Base-by-base conservation (phyloP, 2,113 vertebrate genomes). In the Phalacrocorax brasilianus region DNA sequence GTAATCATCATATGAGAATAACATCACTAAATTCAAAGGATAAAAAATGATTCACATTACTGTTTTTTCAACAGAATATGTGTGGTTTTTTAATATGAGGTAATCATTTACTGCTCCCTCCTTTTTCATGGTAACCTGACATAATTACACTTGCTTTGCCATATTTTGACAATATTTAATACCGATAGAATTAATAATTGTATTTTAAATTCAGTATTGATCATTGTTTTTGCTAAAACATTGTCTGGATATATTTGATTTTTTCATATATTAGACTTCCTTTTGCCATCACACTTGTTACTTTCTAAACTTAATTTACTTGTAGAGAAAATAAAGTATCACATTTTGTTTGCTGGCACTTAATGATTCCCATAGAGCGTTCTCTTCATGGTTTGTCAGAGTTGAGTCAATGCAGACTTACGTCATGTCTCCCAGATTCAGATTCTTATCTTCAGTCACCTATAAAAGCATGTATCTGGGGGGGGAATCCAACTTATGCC, bases 21-120 rank as follows among this genome's bases (percentile, higher is more conserved):
- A 91, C 50, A 70, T 58, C 45, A 50, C 73, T 72, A 85, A 76
- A 68, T 94, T 81, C 58, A 76, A 96, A 97, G 96, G 94, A 97
- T 9, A 6, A 44, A 72, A 83, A 65, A 79, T 53, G n/a, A 74
- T 96, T 88, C 4, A 9, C 61, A 30, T 78, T 83, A 53, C 42
- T 52, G 38, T 93, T 93, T 81, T 86, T 86, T 72, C 53, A 68
- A 38, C 16, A 11, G 61, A 50, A 50, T 56, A 30, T 52, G 5
- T 78, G 17, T 89, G n/a, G 12, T 92, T 94, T 87, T 72, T 24
- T 92, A 61, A 80, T 61, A 65, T 9, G 32, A 92, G 47, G 62
- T 75, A 58, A 65, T 91, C 5, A 40, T 80, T 82, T 76, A 75
- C 47, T 63, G 26, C 82, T 93, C 77, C 73, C 42, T 93, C 5